phyloP scores from a whole-genome alignment of 2,113 vertebrate genomes.

The Spermophilus dauricus region DNA sequence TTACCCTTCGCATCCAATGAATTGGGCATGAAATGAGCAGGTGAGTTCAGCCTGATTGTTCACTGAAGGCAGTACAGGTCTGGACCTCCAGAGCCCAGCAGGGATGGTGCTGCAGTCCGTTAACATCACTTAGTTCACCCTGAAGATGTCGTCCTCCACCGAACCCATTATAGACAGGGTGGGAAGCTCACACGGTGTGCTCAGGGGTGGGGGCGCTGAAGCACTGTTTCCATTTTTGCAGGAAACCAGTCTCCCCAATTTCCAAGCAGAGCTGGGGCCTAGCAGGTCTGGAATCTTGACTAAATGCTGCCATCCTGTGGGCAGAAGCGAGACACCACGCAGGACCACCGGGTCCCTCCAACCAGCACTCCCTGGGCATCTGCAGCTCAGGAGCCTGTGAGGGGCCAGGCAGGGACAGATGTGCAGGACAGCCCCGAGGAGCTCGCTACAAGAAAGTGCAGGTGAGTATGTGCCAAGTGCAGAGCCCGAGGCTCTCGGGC shows the following conservation, averaged over 20 bases:
- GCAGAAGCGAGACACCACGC: background rate
- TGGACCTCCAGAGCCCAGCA: background rate
- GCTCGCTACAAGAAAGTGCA: fast-evolving
- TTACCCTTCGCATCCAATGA: background rate
- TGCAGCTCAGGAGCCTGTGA: fast-evolving
- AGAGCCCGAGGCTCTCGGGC: background rate
- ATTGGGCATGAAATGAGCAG: background rate
- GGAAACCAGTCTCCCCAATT: background rate
- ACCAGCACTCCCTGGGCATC: background rate
- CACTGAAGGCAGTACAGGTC: background rate
- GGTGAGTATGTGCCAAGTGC: fast-evolving
- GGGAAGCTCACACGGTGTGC: background rate
- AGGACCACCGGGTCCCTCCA: background rate
- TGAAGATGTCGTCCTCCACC: background rate
- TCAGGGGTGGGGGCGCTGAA: background rate
- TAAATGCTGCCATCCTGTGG: slow-evolving; percentile 86
- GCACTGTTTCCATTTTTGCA: background rate
- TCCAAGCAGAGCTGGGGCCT: background rate
- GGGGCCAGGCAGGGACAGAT: background rate
- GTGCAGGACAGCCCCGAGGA: background rate
- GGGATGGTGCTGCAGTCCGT: background rate
- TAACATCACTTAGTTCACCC: too few relatives aligned
- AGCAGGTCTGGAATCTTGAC: slow-evolving; percentile 39
- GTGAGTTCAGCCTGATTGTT: background rate
- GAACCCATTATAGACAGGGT: background rate